Percentiles rank a stretch among this genome's conserved stretches.
These are phyloP conservation scores for Tolypeutes matacus DNA, from an alignment of 2,797 vertebrate species.

Conservation along the genomic window DNA sequence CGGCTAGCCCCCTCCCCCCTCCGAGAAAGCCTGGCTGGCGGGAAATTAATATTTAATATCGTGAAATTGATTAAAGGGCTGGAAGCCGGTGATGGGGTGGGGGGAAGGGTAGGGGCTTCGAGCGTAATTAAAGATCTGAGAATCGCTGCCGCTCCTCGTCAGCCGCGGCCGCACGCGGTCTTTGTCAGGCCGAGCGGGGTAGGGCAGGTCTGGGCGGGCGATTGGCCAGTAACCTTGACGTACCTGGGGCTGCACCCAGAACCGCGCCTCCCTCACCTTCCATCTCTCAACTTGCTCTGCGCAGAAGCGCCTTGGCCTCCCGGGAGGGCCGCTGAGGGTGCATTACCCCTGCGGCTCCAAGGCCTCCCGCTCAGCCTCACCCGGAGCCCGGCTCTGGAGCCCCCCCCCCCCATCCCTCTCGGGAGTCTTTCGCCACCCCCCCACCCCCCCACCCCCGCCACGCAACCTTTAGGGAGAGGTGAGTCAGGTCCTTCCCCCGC, in stretches of 20 bases:
- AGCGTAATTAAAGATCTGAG: constrained; percentile 84
- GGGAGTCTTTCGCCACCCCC: neutral
- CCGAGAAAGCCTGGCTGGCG: constrained; percentile 87
- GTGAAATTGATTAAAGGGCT: constrained; percentile 90
- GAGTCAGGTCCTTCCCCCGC: neutral
- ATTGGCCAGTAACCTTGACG: constrained; percentile 68
- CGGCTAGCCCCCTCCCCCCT: constrained; percentile 75
- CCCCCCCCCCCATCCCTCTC: neutral
- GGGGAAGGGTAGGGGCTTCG: constrained; percentile 76
- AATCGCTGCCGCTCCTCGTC: constrained; percentile 70
- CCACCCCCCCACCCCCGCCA: no score
- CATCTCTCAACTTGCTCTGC: constrained; percentile 15
- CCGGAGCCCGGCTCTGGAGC: neutral
- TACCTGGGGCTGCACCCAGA: constrained; percentile 73
- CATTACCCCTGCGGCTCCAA: neutral
- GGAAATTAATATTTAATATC: constrained; percentile 91
- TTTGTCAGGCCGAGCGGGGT: constrained; percentile 72
- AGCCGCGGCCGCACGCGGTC: constrained; percentile 52
- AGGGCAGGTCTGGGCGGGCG: neutral
- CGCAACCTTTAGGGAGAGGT: neutral
- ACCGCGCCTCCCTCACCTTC: constrained; percentile 60
- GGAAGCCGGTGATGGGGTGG: constrained; percentile 78
- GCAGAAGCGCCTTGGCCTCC: neutral
- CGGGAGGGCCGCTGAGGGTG: neutral
- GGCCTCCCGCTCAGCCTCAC: neutral